Conservation (phyloP, 2,113 vertebrate genomes). For the Microcebus lehilahytsara region DNA sequence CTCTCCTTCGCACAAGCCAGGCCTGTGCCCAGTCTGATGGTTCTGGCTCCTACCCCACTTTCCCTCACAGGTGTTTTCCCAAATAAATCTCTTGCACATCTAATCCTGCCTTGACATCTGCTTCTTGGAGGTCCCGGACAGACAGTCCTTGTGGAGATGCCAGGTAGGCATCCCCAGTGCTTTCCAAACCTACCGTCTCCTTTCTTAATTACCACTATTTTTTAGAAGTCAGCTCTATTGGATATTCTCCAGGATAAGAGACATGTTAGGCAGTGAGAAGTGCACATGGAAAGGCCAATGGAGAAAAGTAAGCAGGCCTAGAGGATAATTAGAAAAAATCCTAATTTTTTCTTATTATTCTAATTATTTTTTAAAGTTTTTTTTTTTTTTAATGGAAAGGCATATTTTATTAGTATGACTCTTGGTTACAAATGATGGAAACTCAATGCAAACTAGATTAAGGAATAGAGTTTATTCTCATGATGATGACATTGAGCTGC, state of each 20-base stretch:
- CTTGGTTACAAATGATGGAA: background rate
- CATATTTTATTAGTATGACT: background rate
- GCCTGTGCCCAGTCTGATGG: background rate
- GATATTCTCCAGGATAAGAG: background rate
- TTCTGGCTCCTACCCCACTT: background rate
- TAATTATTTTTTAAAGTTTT: constrained; percentile 37
- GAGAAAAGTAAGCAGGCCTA: background rate
- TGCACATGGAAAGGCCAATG: background rate
- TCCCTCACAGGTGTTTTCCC: constrained; percentile 10
- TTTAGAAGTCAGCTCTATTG: background rate
- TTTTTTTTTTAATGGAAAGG: background rate
- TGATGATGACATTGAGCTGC: background rate
- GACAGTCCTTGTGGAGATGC: background rate
- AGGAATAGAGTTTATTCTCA: background rate
- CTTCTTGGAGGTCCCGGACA: background rate
- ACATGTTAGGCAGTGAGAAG: background rate
- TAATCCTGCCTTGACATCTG: constrained; percentile 1
- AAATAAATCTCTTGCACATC: constrained; percentile 16
- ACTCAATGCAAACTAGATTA: background rate
- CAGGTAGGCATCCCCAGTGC: background rate
- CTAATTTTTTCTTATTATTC: background rate
- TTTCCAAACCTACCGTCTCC: background rate
- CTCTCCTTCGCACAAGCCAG: background rate
- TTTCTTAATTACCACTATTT: background rate
- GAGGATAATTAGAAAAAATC: background rate